Percentiles rank a stretch among this genome's conserved stretches.
These are phyloP conservation scores for Cheilosia vernalis DNA, from an alignment of 2,888 invertebrate species.

Conservation along the genomic window DNA sequence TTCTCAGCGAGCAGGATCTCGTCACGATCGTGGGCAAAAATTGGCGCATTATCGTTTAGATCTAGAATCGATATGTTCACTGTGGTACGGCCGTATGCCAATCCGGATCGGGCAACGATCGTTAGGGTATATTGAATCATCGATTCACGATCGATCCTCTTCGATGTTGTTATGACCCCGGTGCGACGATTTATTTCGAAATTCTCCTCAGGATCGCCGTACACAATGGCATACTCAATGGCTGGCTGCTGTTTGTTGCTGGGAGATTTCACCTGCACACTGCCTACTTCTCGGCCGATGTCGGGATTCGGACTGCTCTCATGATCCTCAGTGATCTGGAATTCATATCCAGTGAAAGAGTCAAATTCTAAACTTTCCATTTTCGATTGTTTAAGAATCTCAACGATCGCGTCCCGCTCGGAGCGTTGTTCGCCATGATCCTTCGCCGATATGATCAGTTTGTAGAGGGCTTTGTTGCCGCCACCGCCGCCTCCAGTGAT, in stretches of 20 bases:
- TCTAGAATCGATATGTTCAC: conserved; percentile 93
- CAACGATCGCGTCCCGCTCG: conserved; percentile 90
- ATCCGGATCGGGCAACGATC: conserved; percentile 90
- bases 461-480: conserved; percentile 86
- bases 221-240: conserved; percentile 90
- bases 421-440: conserved; percentile 92
- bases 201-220: conserved; percentile 90
- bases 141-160: conserved; percentile 93
- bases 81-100: conserved; percentile 90
- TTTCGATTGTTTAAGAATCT: conserved; percentile 90
- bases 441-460: conserved; percentile 90
- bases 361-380: conserved; percentile 90
- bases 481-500: conserved; percentile 29
- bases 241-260: conserved; percentile 57
- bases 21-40: conserved; percentile 91
- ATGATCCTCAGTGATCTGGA: conserved; percentile 92
- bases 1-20: conserved; percentile 93
- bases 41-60: conserved; percentile 95
- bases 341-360: conserved; percentile 90
- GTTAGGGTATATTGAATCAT: conserved; percentile 90
- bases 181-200: conserved; percentile 92
- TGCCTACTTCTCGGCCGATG: conserved; percentile 90
- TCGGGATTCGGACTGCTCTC: conserved; percentile 85
- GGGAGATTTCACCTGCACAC: conserved; percentile 86
- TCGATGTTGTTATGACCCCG: conserved; percentile 91